Evolutionary conservation across 2,113 vertebrate species (phyloP), one percentile per base, ranked within the genome.

Genomic region (Toxotes chatareus): DNA sequence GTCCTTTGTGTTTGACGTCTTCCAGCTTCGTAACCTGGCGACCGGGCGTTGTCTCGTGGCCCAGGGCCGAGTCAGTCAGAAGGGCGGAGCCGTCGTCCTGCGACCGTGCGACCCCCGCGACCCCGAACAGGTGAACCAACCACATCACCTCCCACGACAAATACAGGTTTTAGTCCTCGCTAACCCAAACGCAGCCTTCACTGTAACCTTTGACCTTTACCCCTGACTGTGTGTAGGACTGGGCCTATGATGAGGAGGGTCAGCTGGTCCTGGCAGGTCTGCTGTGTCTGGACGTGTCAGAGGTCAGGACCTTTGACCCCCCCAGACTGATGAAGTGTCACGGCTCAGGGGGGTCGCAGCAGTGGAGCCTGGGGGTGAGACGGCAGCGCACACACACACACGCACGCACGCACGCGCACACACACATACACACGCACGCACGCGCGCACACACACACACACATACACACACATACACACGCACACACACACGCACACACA

Each of bases 271-370:
- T 99, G 53, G 97, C 96, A 1, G 96, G 96, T 14, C 95, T 99
- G 5, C 94, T 99, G 21, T 99, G 98, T 89, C 90, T 99, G 81
- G 98, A 99, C 13, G 95, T 99, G 86, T 97, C 96, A 0, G 98
- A 99, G 85, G 97, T 97, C 2, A 95, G 96, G 53, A 97, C 97
- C 0, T 95, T 96, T 0, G 98, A 99, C 72, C 96, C 97, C 0
- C 98, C 98, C 0, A 95, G 97, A 1, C 96, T 99, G 59, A 99
- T 99, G 98, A 99, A 99, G 40, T 99, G 98, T 89, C 98, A 99
- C 0, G 98, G 98, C 0, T 99, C 98, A 0, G 98, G 98, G 0
- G 98, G 98, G 9, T 99, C 98, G 0, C 98, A 99, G 93, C 98
- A 99, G 90, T 99, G 98, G 98, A 96, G 94, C 0, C 90, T 99